Base-by-base conservation (phyloP, 2,797 vertebrate species). In the Gambelia wislizenii region DNA sequence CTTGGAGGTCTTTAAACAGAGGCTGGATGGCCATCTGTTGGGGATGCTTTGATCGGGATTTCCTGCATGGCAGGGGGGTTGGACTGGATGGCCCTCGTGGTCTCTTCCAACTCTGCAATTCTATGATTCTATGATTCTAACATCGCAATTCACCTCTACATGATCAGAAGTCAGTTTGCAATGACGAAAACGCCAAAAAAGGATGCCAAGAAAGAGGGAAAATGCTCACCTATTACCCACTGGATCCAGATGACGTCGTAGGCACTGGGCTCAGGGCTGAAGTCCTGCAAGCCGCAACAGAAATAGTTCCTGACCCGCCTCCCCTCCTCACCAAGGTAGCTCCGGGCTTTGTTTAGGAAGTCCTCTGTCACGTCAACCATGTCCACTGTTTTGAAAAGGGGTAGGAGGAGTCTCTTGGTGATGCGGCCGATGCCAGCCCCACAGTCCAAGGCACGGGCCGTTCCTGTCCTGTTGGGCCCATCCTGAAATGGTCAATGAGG, bases 191-290 rank as follows among this genome's bases (percentile, higher is more conserved):
- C 22, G 56, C 20, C 56, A 22, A 56, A 6, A n/a, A n/a, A n/a
- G n/a, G n/a, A n/a, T n/a, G n/a, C n/a, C n/a, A n/a, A n/a, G n/a
- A n/a, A n/a, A n/a, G n/a, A n/a, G 10, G 30, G 54, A 13, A n/a
- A 42, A 6, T 0, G 91, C 98, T 97, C 95, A 99, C 99, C 99
- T 0, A 99, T 99, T 88, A 99, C 99, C 99, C 99, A 99, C 97
- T 99, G 99, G 96, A 99, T 99, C 99, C 99, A 99, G 97, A 99
- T 99, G 92, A 99, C 97, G 4, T 99, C 98, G 0, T 99, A 99
- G 47, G 97, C 97, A 64, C 93, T 96, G 0, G 95, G 95, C 96
- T 98, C 98, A 0, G 99, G 99, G 56, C 97, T 95, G 89, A 99
- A 99, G 91, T 99, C 98, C 96, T 99, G 99, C 72, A 99, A 97